These are phyloP conservation scores for Melieria picta DNA, from an alignment of 2,888 invertebrate genomes.

Conservation along the genomic window DNA sequence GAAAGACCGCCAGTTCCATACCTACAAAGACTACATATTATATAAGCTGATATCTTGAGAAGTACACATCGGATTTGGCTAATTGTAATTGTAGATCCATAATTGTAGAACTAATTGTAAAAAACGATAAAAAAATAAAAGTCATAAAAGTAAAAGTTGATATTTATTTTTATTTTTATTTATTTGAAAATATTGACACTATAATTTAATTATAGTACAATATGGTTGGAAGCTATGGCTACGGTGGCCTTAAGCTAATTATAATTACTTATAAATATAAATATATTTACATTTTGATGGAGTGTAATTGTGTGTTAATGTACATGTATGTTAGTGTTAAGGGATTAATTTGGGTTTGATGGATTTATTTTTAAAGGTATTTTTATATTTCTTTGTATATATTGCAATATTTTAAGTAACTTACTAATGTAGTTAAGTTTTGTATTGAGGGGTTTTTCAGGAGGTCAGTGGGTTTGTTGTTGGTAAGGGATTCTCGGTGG, in stretches of 20 bases:
- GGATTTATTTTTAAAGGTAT: background rate
- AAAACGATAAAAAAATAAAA: no score
- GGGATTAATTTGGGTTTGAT: background rate
- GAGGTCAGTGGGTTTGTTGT: background rate
- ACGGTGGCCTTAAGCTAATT: background rate
- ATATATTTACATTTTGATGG: no score
- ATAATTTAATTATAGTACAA: conserved; percentile 8
- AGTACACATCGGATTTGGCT: no score
- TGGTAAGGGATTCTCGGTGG: background rate
- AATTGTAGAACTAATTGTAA: no score
- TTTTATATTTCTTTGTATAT: conserved; percentile 7
- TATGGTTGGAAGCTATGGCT: background rate
- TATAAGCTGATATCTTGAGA: no score
- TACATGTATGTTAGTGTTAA: no score
- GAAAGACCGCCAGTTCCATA: no score
- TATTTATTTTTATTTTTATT: conserved; percentile 20
- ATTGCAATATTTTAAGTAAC: background rate
- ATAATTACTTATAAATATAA: no score
- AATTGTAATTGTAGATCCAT: no score
- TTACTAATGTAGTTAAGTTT: background rate
- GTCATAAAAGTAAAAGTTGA: no score
- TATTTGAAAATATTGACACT: conserved; percentile 5
- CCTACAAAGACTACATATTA: no score
- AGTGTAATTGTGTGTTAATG: no score
- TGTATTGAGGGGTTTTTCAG: background rate